Evolutionary conservation across 2,888 invertebrate genomes (phyloP), one percentile per base, ranked within the genome.

Genomic region (Agrenia bidenticulata): DNA sequence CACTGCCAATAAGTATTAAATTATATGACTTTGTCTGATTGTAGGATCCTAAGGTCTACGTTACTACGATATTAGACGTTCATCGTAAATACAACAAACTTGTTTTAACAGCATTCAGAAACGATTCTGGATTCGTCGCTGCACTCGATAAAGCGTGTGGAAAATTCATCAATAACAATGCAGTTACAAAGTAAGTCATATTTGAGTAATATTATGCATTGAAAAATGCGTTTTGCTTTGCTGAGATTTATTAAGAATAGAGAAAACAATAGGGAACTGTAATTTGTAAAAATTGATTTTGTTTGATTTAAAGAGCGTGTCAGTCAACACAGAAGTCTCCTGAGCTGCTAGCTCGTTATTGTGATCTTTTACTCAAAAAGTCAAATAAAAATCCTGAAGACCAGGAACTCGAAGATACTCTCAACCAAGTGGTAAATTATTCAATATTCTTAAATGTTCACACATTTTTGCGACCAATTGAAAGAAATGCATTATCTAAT

Each of bases 351-450:
- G 99, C 99, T 69, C 93, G 95, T 81, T 99, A 97, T 82, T 98
- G 98, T 84, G 99, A 99, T 84, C 83, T 95, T 73, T 83, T 99
- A 77, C 84, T 99, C 76, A 96, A 96, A 82, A 99, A 99, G 80
- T 94, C 94, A 75, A 94, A 95, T 78, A 97, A 97, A 84, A 98
- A 98, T 82, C 95, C 97, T 0, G 98, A 98, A 80, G 99, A 99
- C 80, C 92, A 93, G 0, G 99, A 99, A 79, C 84, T 99, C 11
- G 99, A 99, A 80, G 97, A 98, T 79, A 95, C 95, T 53, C 85
- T 99, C 27, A 96, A 96, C 82, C 95, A 98, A 90, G 97, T 98
- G 81, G 92, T 92, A 79, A 13, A 27, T 80, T 15, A 24, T 45
- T 11, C 5, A 45, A 17, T 15, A 15, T 15, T 45, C 15, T 5